Evolutionary conservation across 2,888 invertebrate genomes (phyloP).

Genomic region (Pycnomerus fuliginosus): DNA sequence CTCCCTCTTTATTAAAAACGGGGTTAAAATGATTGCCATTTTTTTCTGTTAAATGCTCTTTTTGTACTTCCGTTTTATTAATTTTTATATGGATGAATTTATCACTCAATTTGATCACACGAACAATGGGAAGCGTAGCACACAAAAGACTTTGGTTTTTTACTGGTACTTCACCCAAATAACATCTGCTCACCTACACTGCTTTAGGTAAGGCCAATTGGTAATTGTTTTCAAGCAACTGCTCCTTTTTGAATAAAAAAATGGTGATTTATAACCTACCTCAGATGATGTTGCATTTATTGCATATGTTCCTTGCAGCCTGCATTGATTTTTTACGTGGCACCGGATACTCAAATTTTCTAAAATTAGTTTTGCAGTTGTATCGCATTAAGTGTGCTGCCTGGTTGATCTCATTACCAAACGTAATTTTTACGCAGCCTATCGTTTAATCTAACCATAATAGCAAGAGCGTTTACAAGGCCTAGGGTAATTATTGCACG

Average conservation of each 20-base stretch:
- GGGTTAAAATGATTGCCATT: conserved; percentile 26
- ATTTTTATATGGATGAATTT: conserved; percentile 7
- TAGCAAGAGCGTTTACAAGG: conserved; percentile 9
- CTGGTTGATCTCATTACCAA: conserved; percentile 29
- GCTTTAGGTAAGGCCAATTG: conserved; percentile 32
- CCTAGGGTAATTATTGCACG: conserved; percentile 17
- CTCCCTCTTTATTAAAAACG: conserved; percentile 22
- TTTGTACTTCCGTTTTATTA: conserved; percentile 1
- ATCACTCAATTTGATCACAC: conserved; percentile 18
- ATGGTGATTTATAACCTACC: conserved; percentile 38
- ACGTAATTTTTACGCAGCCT: conserved; percentile 7
- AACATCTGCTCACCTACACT: conserved; percentile 40
- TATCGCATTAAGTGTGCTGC: no score
- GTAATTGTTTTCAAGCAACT: conserved; percentile 42
- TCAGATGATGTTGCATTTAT: conserved; percentile 37
- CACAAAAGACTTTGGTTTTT: conserved; percentile 19
- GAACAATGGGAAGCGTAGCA: conserved; percentile 14
- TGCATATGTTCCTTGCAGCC: conserved; percentile 35
- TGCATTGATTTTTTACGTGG: conserved; percentile 35
- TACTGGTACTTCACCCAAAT: conserved; percentile 19
- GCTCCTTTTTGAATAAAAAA: conserved; percentile 37
- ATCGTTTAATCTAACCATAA: conserved; percentile 8
- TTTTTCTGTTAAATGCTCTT: conserved; percentile 13
- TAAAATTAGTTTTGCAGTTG: no score
- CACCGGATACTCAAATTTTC: conserved; percentile 34